These are phyloP conservation scores for Agonopterix alstromeriana DNA, from an alignment of 2,888 invertebrate species.

Conservation along the genomic window DNA sequence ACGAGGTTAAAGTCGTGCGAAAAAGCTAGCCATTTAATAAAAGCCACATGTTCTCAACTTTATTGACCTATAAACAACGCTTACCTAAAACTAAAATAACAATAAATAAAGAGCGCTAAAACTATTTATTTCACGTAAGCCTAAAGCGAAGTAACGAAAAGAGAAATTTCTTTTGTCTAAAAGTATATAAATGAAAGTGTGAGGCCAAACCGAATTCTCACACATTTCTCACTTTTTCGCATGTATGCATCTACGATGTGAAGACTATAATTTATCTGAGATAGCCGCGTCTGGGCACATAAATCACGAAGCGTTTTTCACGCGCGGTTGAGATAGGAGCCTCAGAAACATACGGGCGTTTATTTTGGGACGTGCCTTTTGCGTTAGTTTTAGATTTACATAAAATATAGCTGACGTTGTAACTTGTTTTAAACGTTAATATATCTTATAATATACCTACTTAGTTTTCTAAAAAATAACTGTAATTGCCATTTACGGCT, in stretches of 20 bases:
- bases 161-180: not conserved
- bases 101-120: constrained; percentile 2
- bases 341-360: constrained; percentile 17
- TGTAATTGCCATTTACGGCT: too few relatives aligned
- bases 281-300: constrained; percentile 51
- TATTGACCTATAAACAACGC: not conserved
- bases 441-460: too few relatives aligned
- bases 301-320: constrained; percentile 60
- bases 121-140: constrained; percentile 1
- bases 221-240: constrained; percentile 50
- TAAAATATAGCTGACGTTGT: not conserved
- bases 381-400: not conserved
- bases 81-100: not conserved
- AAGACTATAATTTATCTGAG: constrained; percentile 59
- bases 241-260: constrained; percentile 46
- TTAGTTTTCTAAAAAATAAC: too few relatives aligned
- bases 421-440: constrained; percentile 6
- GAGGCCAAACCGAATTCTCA: constrained; percentile 10
- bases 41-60: too few relatives aligned
- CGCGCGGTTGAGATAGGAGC: constrained; percentile 30
- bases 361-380: not conserved
- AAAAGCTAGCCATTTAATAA: too few relatives aligned
- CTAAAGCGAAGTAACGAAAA: constrained; percentile 1
- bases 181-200: constrained; percentile 17
- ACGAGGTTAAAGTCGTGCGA: too few relatives aligned